Conservation (phyloP, 92 coral and sea anemone species). For the Scolanthus callimorphus region DNA sequence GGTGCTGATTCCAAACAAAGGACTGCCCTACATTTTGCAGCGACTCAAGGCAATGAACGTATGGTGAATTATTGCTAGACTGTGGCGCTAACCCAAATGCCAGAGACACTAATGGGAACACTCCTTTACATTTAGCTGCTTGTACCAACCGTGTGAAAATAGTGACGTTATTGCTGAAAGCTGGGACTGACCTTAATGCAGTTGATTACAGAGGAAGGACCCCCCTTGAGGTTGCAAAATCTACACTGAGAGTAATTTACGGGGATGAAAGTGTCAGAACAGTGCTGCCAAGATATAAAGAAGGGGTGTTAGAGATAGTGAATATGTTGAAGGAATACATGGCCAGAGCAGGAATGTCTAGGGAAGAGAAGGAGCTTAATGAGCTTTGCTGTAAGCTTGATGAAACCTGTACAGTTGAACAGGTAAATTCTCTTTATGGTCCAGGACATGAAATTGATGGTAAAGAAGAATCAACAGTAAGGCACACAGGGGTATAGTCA, state of each 20-base stretch:
- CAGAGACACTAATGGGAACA: slow-evolving; percentile 89
- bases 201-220: slow-evolving; percentile 88
- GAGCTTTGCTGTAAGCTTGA: slow-evolving; percentile 56
- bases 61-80: slow-evolving; percentile 57
- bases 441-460: too few relatives aligned
- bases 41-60: slow-evolving; percentile 79
- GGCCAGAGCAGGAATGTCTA: slow-evolving; percentile 50
- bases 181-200: slow-evolving; percentile 79
- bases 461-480: too few relatives aligned
- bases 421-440: slow-evolving; percentile 62
- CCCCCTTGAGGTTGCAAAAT: slow-evolving; percentile 87
- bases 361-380: slow-evolving; percentile 67
- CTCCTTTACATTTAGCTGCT: slow-evolving; percentile 96
- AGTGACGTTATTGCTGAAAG: slow-evolving; percentile 79
- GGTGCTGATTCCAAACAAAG: slow-evolving; percentile 89
- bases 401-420: slow-evolving; percentile 72
- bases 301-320: slow-evolving; percentile 72
- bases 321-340: slow-evolving; percentile 81
- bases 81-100: slow-evolving; percentile 96
- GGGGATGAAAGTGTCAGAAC: slow-evolving; percentile 41
- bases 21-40: slow-evolving; percentile 95
- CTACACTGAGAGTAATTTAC: slow-evolving; percentile 76
- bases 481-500: too few relatives aligned
- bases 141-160: slow-evolving; percentile 85
- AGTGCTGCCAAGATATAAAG: slow-evolving; percentile 54